These are phyloP conservation scores for Lasioglossum zephyrum DNA, from an alignment of 2,888 invertebrate genomes.

Conservation along the genomic window DNA sequence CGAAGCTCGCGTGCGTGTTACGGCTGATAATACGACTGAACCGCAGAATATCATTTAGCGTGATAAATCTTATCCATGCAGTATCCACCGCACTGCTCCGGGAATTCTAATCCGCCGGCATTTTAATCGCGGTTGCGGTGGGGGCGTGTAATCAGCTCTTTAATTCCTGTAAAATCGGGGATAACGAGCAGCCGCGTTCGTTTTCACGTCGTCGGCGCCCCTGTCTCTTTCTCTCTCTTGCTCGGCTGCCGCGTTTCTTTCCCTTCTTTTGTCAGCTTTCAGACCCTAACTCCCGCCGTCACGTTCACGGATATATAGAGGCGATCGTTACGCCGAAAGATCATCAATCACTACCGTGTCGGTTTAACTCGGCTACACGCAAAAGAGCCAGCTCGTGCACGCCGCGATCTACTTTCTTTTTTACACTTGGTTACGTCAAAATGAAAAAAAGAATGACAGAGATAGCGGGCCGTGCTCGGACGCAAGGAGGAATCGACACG, in stretches of 20 bases:
- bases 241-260: constrained; percentile 31
- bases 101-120: constrained; percentile 69
- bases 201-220: constrained; percentile 59
- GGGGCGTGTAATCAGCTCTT: constrained; percentile 74
- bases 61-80: constrained; percentile 55
- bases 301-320: constrained; percentile 68
- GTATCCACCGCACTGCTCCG: constrained; percentile 52
- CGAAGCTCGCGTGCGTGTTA: neutral
- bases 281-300: constrained; percentile 66
- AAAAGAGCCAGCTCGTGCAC: constrained; percentile 69
- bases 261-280: constrained; percentile 57
- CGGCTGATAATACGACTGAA: neutral
- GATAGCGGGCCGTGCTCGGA: constrained; percentile 16
- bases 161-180: constrained; percentile 75
- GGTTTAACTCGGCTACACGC: constrained; percentile 74
- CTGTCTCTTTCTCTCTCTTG: constrained; percentile 36
- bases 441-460: constrained; percentile 20
- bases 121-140: constrained; percentile 73
- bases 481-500: constrained; percentile 18
- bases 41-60: neutral
- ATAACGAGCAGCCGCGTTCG: constrained; percentile 73
- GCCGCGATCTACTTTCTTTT: constrained; percentile 64
- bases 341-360: constrained; percentile 77
- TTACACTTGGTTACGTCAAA: constrained; percentile 63
- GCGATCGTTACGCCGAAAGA: constrained; percentile 76